These are phyloP conservation scores for Corynorhinus townsendii DNA, from an alignment of 2,113 vertebrate genomes.

Conservation along the genomic window DNA sequence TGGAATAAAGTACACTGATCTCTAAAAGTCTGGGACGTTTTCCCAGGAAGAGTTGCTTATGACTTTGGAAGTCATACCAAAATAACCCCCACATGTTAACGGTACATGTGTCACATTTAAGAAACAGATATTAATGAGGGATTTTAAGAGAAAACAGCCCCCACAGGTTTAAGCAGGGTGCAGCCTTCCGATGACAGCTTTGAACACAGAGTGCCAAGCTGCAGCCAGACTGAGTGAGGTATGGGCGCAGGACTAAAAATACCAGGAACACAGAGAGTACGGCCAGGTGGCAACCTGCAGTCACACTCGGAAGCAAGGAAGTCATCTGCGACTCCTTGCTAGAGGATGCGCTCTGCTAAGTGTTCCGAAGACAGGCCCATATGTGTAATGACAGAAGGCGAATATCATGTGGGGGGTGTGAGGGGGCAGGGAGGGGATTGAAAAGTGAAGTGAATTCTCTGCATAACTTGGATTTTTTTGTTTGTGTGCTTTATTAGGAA, in stretches of 20 bases:
- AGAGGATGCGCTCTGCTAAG: conserved; percentile 36
- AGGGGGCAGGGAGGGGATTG: neutral
- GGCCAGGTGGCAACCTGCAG: conserved; percentile 65
- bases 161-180: conserved; percentile 46
- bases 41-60: conserved; percentile 60
- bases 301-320: conserved; percentile 53
- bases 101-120: conserved; percentile 60
- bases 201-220: conserved; percentile 50
- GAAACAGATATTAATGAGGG: conserved; percentile 62
- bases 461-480: conserved; percentile 27
- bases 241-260: conserved; percentile 52
- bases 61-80: conserved; percentile 59
- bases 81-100: conserved; percentile 62
- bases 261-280: neutral
- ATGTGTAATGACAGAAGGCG: conserved; percentile 59
- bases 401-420: neutral
- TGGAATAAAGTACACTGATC: conserved; percentile 38
- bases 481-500: conserved; percentile 54
- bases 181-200: conserved; percentile 60
- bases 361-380: conserved; percentile 41
- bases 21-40: conserved; percentile 44
- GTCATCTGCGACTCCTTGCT: conserved; percentile 40
- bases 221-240: conserved; percentile 53
- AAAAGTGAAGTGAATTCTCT: conserved; percentile 33
- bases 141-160: conserved; percentile 53